Evolutionary conservation across 2,888 invertebrate species (phyloP).

Genomic region (Leucoptera coffeella): DNA sequence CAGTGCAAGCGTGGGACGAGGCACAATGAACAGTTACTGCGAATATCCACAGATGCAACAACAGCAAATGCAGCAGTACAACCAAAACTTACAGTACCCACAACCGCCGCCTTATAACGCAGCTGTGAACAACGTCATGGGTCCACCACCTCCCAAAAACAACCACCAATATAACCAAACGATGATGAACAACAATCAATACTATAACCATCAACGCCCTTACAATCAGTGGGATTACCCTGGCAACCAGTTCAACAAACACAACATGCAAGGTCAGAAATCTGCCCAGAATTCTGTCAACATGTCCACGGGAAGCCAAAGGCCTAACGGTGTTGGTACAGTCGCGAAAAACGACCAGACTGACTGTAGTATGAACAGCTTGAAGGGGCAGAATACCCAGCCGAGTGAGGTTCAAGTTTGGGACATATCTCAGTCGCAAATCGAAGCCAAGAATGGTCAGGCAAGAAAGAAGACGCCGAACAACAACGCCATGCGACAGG

Average conservation of each 20-base stretch:
- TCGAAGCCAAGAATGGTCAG: slow-evolving; percentile 37
- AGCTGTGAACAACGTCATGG: slow-evolving; percentile 40
- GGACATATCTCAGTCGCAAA: slow-evolving; percentile 61
- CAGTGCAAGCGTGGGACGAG: slow-evolving; percentile 33
- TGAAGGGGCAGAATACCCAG: slow-evolving; percentile 41
- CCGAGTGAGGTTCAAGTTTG: slow-evolving; percentile 61
- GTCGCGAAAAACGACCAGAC: slow-evolving; percentile 33
- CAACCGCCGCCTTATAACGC: slow-evolving; percentile 35
- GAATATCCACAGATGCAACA: slow-evolving; percentile 18
- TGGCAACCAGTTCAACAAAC: slow-evolving; percentile 36
- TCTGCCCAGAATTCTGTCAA: slow-evolving; percentile 33
- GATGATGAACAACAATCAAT: slow-evolving; percentile 44
- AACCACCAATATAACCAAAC: slow-evolving; percentile 42
- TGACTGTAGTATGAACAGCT: slow-evolving; percentile 45
- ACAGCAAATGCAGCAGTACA: slow-evolving; percentile 20
- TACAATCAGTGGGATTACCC: slow-evolving; percentile 42
- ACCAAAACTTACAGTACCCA: slow-evolving; percentile 30
- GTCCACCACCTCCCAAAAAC: slow-evolving; percentile 41
- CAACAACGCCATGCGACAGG: slow-evolving; percentile 64
- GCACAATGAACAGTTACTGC: slow-evolving; percentile 29
- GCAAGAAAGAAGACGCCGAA: slow-evolving; percentile 18
- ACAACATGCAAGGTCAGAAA: slow-evolving; percentile 18
- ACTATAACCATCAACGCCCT: slow-evolving; percentile 35
- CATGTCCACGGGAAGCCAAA: slow-evolving; percentile 42
- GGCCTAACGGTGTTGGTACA: slow-evolving; percentile 21